phyloP scores from a whole-genome alignment of 64 coral and sea anemone species.

The Montipora capricornis region DNA sequence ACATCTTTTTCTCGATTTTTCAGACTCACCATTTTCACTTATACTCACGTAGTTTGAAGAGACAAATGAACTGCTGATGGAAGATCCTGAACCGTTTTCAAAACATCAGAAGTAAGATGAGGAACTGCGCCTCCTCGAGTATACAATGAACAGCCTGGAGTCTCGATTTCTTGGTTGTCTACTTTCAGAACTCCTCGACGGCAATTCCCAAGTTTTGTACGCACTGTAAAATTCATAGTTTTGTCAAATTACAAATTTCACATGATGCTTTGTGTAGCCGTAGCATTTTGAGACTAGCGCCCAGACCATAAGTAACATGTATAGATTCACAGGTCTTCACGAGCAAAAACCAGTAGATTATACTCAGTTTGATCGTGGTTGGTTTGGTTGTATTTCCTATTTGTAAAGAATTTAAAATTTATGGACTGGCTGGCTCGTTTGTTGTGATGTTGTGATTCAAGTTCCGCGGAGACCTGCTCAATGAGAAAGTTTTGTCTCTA shows the following conservation, averaged over 20 bases:
- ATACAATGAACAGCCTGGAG: conserved; percentile 77
- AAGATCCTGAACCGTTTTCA: conserved; percentile 28
- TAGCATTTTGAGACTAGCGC: not conserved
- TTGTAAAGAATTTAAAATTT: too few relatives aligned
- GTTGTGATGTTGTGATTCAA: too few relatives aligned
- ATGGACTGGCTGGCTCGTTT: too few relatives aligned
- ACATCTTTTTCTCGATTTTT: not conserved
- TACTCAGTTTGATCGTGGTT: too few relatives aligned
- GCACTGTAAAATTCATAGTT: conserved; percentile 15
- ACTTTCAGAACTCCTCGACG: conserved; percentile 71
- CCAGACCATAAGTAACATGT: too few relatives aligned
- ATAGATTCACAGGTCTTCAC: too few relatives aligned
- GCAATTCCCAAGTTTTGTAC: not conserved
- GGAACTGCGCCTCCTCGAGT: conserved; percentile 77
- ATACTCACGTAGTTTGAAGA: conserved; percentile 80
- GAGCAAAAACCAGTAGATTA: too few relatives aligned
- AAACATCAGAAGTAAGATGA: conserved; percentile 65
- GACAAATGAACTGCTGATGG: conserved; percentile 66
- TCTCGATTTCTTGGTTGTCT: conserved; percentile 37
- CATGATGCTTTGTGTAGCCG: not conserved
- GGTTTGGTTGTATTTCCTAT: too few relatives aligned
- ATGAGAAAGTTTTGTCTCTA: too few relatives aligned
- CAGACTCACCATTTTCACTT: not conserved
- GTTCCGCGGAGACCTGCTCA: too few relatives aligned
- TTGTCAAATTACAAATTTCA: not conserved